Percentiles rank a stretch among this genome's conserved stretches.
phyloP scores from a whole-genome alignment of 2,113 vertebrate species.

The Ancistrus triradiatus region DNA sequence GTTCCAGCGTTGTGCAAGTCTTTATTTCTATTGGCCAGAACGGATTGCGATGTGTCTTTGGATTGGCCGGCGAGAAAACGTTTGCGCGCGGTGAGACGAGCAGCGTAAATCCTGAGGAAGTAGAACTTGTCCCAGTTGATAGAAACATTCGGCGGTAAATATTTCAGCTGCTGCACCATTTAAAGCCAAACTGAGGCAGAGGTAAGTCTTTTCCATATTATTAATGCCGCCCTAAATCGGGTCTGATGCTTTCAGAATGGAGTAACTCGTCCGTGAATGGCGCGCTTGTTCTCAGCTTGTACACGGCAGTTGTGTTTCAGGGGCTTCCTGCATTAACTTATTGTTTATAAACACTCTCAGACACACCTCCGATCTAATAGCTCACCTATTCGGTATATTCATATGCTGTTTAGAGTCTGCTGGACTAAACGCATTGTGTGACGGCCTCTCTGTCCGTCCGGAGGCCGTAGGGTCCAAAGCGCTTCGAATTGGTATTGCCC shows the following conservation, averaged over 20 bases:
- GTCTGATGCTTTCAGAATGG: background rate
- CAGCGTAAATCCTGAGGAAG: slow-evolving; percentile 28
- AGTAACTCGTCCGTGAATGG: background rate
- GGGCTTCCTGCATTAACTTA: too few species aligned
- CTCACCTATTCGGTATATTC: too few species aligned
- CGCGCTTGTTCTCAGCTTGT: background rate
- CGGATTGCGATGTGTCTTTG: background rate
- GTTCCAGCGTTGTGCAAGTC: background rate
- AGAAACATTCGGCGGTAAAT: slow-evolving; percentile 9
- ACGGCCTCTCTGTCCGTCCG: too few species aligned
- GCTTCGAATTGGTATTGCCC: background rate
- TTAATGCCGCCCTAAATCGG: background rate
- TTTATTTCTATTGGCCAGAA: slow-evolving; percentile 7
- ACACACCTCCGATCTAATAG: too few species aligned
- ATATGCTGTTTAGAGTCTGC: too few species aligned
- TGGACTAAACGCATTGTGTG: too few species aligned
- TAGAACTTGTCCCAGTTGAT: slow-evolving; percentile 37
- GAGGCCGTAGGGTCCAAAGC: background rate
- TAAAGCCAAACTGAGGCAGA: slow-evolving; percentile 14
- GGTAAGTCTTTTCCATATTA: slow-evolving; percentile 24
- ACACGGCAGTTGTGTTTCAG: too few species aligned
- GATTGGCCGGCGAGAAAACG: slow-evolving; percentile 26
- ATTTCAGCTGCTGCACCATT: slow-evolving; percentile 4
- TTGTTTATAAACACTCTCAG: too few species aligned
- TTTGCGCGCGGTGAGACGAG: background rate